Conservation (phyloP, 2,113 vertebrate genomes). For the Oxygymnocypris stewartii region DNA sequence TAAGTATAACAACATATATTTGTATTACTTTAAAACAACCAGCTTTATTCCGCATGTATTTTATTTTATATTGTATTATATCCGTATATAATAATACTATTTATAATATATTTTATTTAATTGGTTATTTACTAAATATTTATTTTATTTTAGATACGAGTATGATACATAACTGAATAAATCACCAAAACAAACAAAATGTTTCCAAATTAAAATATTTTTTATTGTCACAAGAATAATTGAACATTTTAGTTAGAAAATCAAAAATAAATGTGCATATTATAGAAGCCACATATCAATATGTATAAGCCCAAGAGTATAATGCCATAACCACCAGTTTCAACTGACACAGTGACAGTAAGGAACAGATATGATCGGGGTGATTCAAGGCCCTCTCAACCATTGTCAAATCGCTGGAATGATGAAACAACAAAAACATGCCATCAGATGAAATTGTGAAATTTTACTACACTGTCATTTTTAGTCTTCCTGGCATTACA, state of each 20-base stretch:
- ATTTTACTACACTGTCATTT: background rate
- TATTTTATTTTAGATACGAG: too few species aligned
- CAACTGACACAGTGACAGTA: conserved; percentile 18
- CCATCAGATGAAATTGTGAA: background rate
- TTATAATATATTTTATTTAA: background rate
- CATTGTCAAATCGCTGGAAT: conserved; percentile 22
- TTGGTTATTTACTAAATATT: too few species aligned
- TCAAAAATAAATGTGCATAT: conserved; percentile 58
- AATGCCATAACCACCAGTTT: conserved; percentile 38
- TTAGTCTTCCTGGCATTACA: background rate
- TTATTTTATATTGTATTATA: background rate
- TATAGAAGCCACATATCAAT: conserved; percentile 52
- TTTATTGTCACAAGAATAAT: conserved; percentile 65
- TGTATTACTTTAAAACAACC: background rate
- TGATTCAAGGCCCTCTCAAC: background rate
- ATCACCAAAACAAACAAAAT: background rate
- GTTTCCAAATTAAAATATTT: conserved; percentile 42
- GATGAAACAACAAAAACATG: background rate
- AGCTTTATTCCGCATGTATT: background rate
- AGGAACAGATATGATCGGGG: conserved; percentile 13
- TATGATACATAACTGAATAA: background rate
- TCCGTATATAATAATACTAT: too few species aligned
- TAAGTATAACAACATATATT: background rate
- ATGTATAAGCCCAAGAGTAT: conserved; percentile 48
- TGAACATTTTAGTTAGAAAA: conserved; percentile 61